Percentiles rank a stretch among this genome's conserved stretches.
phyloP scores from a whole-genome alignment of 2,113 vertebrate genomes.

The Clarias gariepinus region DNA sequence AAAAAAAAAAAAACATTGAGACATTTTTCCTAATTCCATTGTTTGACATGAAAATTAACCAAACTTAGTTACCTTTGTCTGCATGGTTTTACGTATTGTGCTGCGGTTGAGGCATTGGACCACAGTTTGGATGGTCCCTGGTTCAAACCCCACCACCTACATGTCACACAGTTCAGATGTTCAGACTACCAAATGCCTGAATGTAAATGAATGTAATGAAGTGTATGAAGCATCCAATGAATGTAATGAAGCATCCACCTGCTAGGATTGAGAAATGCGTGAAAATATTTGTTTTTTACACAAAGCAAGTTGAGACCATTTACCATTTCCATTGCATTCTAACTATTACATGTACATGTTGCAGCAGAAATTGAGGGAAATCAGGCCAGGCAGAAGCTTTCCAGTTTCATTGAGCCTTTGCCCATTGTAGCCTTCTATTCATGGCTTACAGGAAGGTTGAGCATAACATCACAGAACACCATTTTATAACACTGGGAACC shows the following conservation, averaged over 20 bases:
- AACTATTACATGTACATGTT: too few relatives aligned
- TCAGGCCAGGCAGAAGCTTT: too few relatives aligned
- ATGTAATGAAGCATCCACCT: neutral
- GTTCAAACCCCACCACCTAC: too few relatives aligned
- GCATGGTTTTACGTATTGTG: neutral
- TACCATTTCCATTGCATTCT: too few relatives aligned
- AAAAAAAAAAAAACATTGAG: neutral
- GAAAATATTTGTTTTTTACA: neutral
- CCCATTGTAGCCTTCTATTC: too few relatives aligned
- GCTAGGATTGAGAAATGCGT: neutral
- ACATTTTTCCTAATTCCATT: neutral
- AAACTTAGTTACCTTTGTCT: neutral
- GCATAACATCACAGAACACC: neutral
- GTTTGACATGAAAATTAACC: neutral
- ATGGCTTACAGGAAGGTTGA: too few relatives aligned
- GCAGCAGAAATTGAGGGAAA: too few relatives aligned
- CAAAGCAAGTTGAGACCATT: neutral
- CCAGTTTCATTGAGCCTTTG: too few relatives aligned
- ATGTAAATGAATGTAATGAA: neutral
- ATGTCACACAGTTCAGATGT: too few relatives aligned
- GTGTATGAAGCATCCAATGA: neutral
- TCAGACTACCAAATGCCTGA: too few relatives aligned
- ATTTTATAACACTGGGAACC: neutral
- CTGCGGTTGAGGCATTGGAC: neutral
- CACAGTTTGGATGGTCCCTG: too few relatives aligned